Evolutionary conservation across 1,140 invertebrate species (phyloP).

Genomic region (Pogonognathellus flavescens): DNA sequence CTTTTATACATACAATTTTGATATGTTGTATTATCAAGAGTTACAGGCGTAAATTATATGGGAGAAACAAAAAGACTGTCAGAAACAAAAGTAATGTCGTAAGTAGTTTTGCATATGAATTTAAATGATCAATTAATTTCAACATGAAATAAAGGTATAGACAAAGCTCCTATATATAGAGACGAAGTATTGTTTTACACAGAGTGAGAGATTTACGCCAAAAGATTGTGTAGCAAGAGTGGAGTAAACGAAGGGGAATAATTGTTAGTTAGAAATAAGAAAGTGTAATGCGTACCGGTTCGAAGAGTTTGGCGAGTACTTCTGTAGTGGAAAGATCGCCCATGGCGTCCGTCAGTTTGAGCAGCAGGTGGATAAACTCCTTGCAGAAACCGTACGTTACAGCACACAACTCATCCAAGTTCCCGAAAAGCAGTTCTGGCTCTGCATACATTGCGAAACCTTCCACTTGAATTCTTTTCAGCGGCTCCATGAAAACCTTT

Average conservation of each 20-base stretch:
- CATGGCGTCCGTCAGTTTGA: constrained; percentile 72
- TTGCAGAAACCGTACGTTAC: constrained; percentile 80
- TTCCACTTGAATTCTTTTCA: constrained; percentile 81
- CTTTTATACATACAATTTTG: no score
- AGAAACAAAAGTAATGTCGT: no score
- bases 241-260: not conserved
- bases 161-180: no score
- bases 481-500: constrained; percentile 80
- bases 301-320: constrained; percentile 76
- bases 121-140: no score
- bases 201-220: no score
- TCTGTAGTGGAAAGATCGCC: constrained; percentile 73
- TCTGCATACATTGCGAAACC: constrained; percentile 80
- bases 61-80: no score
- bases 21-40: no score
- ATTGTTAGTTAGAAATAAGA: constrained; percentile 8
- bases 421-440: constrained; percentile 79
- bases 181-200: no score
- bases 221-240: no score
- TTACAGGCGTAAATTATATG: no score
- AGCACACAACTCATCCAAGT: constrained; percentile 79
- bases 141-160: no score
- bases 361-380: constrained; percentile 76
- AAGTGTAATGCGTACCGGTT: constrained; percentile 71
- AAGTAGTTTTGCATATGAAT: no score